Percentiles rank a stretch among this genome's conserved stretches.
phyloP scores from a whole-genome alignment of 2,113 vertebrate genomes.

The Heliornis fulica region DNA sequence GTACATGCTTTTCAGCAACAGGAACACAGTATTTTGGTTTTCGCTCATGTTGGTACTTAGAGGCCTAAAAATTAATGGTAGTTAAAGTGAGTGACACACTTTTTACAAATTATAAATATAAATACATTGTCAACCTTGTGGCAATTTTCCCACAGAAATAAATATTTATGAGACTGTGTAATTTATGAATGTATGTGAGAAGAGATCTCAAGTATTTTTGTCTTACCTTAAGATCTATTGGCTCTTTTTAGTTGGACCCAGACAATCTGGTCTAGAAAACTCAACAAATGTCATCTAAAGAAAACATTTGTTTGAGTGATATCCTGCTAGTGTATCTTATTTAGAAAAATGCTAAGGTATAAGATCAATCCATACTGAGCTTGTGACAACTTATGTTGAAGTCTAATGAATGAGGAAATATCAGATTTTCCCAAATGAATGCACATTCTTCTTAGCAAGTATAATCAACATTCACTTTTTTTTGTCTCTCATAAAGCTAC shows the following conservation, averaged over 20 bases:
- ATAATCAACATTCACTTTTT: background rate
- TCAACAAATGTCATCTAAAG: background rate
- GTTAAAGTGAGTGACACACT: background rate
- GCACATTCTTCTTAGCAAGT: background rate
- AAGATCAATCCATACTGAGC: background rate
- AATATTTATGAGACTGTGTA: background rate
- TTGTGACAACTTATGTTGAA: background rate
- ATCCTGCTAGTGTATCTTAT: background rate
- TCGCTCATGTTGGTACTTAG: background rate
- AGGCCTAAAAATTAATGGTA: background rate
- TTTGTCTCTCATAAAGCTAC: background rate
- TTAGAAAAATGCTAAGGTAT: background rate
- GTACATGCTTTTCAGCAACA: background rate
- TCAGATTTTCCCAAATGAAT: background rate
- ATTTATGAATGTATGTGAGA: background rate
- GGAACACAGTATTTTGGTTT: background rate
- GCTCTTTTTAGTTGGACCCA: background rate
- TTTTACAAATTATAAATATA: background rate
- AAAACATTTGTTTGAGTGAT: background rate
- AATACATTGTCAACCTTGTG: background rate
- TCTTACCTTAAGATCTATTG: background rate
- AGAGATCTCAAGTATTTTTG: background rate
- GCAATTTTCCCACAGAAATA: background rate
- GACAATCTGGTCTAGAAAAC: background rate
- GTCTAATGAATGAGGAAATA: background rate